phyloP scores from a whole-genome alignment of 2,888 invertebrate species.

The Apeira syringaria region DNA sequence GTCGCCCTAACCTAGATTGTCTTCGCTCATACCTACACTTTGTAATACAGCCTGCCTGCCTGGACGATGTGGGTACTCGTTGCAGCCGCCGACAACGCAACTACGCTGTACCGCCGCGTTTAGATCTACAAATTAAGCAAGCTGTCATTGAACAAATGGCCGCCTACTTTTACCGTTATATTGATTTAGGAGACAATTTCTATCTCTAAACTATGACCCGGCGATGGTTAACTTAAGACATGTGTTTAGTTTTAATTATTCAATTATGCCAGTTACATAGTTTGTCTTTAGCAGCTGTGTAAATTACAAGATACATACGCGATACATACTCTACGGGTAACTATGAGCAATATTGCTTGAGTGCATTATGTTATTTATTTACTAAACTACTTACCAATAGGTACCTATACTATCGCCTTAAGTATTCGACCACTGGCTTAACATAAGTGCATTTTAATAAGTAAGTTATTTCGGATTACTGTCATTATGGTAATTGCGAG shows the following conservation, averaged over 20 bases:
- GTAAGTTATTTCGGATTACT: too few relatives aligned
- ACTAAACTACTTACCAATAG: too few relatives aligned
- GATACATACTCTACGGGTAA: constrained; percentile 11
- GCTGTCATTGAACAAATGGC: constrained; percentile 11
- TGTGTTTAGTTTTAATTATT: constrained; percentile 16
- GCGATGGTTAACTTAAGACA: constrained; percentile 13
- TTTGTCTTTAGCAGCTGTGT: constrained; percentile 10
- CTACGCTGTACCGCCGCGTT: background rate
- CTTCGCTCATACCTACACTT: constrained; percentile 58
- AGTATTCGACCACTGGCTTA: too few relatives aligned
- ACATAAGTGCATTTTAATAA: too few relatives aligned
- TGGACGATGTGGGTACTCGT: constrained; percentile 19
- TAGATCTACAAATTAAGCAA: constrained; percentile 11
- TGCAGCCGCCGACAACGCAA: constrained; percentile 3
- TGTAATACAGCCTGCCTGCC: constrained; percentile 48
- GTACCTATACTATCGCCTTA: too few relatives aligned
- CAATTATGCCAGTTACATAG: constrained; percentile 13
- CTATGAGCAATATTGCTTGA: background rate
- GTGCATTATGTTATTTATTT: too few relatives aligned
- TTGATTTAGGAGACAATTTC: constrained; percentile 15
- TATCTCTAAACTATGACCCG: constrained; percentile 15
- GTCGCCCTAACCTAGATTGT: constrained; percentile 80
- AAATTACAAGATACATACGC: constrained; percentile 5
- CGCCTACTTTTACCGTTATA: constrained; percentile 18
- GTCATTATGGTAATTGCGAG: too few relatives aligned